Evolutionary conservation across 2,797 vertebrate genomes (phyloP), one percentile per base, ranked within the genome.

Genomic region (Scyliorhinus canicula): DNA sequence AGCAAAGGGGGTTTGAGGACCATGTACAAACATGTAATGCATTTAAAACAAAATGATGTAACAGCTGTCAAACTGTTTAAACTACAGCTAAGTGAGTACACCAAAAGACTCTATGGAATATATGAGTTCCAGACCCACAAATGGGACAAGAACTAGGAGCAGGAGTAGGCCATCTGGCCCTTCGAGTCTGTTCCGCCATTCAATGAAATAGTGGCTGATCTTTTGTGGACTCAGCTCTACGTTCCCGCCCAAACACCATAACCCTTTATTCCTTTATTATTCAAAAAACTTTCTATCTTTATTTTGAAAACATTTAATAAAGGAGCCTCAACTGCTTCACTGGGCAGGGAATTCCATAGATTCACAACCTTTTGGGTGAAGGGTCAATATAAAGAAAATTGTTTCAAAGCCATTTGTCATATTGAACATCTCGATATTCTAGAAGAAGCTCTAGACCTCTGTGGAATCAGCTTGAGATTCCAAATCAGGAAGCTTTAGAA

Each of bases 311-410:
- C n/a, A n/a, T n/a, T n/a, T n/a, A n/a, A n/a, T n/a, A n/a, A n/a
- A n/a, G n/a, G n/a, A n/a, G n/a, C n/a, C n/a, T n/a, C n/a, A n/a
- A n/a, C n/a, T n/a, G n/a, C n/a, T n/a, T n/a, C n/a, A n/a, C n/a
- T n/a, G n/a, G n/a, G n/a, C n/a, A n/a, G n/a, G n/a, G n/a, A n/a
- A n/a, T n/a, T n/a, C n/a, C n/a, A n/a, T n/a, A n/a, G n/a, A n/a
- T n/a, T n/a, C n/a, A n/a, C n/a, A n/a, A n/a, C n/a, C n/a, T n/a
- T n/a, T n/a, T n/a, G n/a, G n/a, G n/a, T n/a, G n/a, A 12, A 60
- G n/a, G 35, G 19, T 91, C 57, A 91, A 91, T 21, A 40, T 91
- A 63, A 63, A 44, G n/a, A 65, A 91, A 91, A n/a, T 91, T 91
- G n/a, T 65, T 65, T 91, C 21, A 65, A 65, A 60, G 40, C 5